Base-by-base conservation (phyloP, 2,797 vertebrate species). In the Myripristis jacobus region DNA sequence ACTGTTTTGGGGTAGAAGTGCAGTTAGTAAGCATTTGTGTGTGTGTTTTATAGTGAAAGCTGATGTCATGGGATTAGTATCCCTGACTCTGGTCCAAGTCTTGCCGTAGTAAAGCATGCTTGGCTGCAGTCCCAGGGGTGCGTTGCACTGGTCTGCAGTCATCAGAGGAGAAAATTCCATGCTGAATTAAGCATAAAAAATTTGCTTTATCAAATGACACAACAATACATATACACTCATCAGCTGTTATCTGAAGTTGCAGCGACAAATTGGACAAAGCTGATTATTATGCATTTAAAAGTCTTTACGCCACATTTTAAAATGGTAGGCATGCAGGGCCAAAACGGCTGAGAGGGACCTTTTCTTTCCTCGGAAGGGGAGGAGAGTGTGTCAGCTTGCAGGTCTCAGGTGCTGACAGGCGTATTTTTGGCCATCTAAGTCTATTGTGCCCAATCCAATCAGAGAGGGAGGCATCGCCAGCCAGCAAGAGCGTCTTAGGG, bases 351-450 rank as follows among this genome's bases (percentile, higher is more conserved):
- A 18, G 5, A 18, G 4, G 2, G 21, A 22, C 36, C 0, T 27
- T 24, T 7, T 21, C 3, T 46, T 13, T 36, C 19, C 6, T 4
- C 18, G 11, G 36, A 0, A n/a, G 29, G 34, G 25, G n/a, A 12
- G 36, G 3, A 1, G 1, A 61, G 3, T 47, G 3, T 7, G 22
- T 63, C 65, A 55, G 6, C 24, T 19, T 11, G 52, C 51, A 43
- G 15, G 13, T 9, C 1, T 41, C 77, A 27, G 57, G 69, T 6
- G 10, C 43, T 77, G 68, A 69, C 55, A 43, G 34, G 54, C 22
- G 70, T 86, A 77, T 84, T 79, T 83, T 64, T 75, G 71, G 63
- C 22, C 27, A 31, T 48, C 24, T 87, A 70, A 85, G 77, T 31
- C 25, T 52, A 31, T 72, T 62, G 31, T 0, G 9, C 63, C 31